Percentiles rank a stretch among this genome's conserved stretches.
Conservation (phyloP, 1,140 invertebrate species). For the Berghia stephanieae region DNA sequence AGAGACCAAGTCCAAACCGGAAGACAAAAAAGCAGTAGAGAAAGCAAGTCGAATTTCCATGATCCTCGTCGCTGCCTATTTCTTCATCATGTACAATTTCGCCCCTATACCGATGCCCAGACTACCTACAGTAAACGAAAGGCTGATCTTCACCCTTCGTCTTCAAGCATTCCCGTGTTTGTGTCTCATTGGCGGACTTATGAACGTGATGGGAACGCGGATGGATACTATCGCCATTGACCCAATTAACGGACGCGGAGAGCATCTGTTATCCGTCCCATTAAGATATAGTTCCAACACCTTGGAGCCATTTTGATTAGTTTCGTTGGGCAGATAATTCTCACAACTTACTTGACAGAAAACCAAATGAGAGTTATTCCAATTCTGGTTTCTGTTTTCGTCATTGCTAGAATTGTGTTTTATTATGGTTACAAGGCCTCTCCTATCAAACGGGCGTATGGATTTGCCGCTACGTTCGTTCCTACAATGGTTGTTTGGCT, state of each 20-base stretch:
- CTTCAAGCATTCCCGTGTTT: constrained; percentile 21
- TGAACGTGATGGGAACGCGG: constrained; percentile 3
- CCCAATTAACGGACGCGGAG: constrained; percentile 29
- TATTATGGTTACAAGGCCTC: constrained; percentile 23
- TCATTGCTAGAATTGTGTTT: constrained; percentile 20
- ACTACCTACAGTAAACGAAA: constrained; percentile 20
- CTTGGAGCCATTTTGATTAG: constrained; percentile 27
- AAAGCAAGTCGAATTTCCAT: no score
- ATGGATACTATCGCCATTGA: constrained; percentile 26
- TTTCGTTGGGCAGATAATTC: constrained; percentile 21
- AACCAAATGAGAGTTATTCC: constrained; percentile 30
- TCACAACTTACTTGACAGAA: constrained; percentile 25
- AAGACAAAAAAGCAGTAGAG: no score
- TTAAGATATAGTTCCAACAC: constrained; percentile 17
- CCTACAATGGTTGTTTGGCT: neutral
- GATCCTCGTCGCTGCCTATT: neutral
- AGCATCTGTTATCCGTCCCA: constrained; percentile 23
- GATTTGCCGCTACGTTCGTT: neutral
- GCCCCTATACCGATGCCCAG: constrained; percentile 20
- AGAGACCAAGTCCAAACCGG: no score
- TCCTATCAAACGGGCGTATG: constrained; percentile 18
- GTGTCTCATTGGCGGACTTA: constrained; percentile 10
- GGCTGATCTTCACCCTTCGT: constrained; percentile 25
- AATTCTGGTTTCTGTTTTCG: constrained; percentile 23
- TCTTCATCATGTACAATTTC: neutral